Base-by-base conservation (phyloP, 2,113 vertebrate genomes). In the Numenius arquata region DNA sequence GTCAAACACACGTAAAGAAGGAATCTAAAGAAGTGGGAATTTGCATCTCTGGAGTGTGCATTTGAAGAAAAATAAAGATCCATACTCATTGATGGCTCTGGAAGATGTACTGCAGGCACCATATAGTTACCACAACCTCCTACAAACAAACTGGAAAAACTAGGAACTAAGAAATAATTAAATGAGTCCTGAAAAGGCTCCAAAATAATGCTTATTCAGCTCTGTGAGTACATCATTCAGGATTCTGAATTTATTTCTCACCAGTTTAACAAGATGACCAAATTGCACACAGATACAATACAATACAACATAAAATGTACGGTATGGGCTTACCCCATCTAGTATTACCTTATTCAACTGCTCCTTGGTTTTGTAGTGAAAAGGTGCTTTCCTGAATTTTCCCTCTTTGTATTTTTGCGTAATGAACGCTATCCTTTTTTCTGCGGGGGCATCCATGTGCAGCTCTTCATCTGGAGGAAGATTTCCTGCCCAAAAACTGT, bases 321-420 rank as follows among this genome's bases (percentile, higher is more conserved):
- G 6, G 18, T 27, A 36, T 4, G 27, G n/a, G 10, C 11, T 84
- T 43, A 41, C 55, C 29, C n/a, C 70, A 9, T n/a, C 52, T 32
- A 32, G 2, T 25, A 43, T 89, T 98, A 99, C 99, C 99, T 99
- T 98, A 96, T 99, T 99, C 96, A 99, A 97, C 67, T 99, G 97
- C 85, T 99, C 98, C 96, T 98, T 98, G 78, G 98, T 98, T 92
- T 86, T 97, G 92, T 94, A 98, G 45, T 79, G 90, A 97, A 96
- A 94, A 97, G 97, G 95, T 78, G 97, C 93, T 96, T 97, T 98
- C 62, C 98, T 97, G 97, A 99, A 99, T 96, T 98, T 99, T 95
- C 99, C 98, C 91, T 99, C 99, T 91, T 98, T 98, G 97, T 99
- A 99, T 97, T 99, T 99, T 94, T 99, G 98, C 72, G 98, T 98